Conservation (phyloP, 2,113 vertebrate genomes). For the Fulmarus glacialis region DNA sequence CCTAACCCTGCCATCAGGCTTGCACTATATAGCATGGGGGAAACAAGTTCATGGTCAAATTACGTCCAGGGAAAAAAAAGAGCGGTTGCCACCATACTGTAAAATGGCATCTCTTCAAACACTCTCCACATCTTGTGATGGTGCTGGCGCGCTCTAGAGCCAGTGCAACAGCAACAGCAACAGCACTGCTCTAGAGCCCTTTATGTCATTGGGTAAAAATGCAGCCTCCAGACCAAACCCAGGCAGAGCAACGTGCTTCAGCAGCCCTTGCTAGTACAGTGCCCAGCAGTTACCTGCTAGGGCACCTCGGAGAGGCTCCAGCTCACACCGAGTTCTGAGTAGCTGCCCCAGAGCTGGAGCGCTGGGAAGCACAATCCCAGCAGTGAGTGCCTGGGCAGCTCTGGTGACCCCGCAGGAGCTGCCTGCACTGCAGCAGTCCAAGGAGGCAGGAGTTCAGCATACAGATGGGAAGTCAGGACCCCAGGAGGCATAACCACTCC, state of each 20-base stretch:
- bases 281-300: not conserved
- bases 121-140: too few relatives aligned
- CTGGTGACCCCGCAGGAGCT: not conserved
- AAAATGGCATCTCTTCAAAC: not conserved
- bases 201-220: rapidly evolving
- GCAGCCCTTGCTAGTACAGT: not conserved
- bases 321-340: not conserved
- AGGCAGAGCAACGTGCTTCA: not conserved
- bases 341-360: not conserved
- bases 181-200: not conserved
- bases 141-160: not conserved
- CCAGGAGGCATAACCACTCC: not conserved
- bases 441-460: not conserved
- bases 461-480: not conserved
- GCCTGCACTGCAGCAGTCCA: not conserved
- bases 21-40: not conserved
- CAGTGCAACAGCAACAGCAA: too few relatives aligned
- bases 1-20: not conserved
- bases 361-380: not conserved
- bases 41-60: not conserved
- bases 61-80: not conserved
- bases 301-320: not conserved
- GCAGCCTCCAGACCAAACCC: not conserved
- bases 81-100: not conserved
- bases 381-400: not conserved